A percentile compares a stretch with the other conserved stretches of the same genome.
Evolutionary conservation across 2,797 vertebrate species (phyloP).

Genomic region (Sciaenops ocellatus): DNA sequence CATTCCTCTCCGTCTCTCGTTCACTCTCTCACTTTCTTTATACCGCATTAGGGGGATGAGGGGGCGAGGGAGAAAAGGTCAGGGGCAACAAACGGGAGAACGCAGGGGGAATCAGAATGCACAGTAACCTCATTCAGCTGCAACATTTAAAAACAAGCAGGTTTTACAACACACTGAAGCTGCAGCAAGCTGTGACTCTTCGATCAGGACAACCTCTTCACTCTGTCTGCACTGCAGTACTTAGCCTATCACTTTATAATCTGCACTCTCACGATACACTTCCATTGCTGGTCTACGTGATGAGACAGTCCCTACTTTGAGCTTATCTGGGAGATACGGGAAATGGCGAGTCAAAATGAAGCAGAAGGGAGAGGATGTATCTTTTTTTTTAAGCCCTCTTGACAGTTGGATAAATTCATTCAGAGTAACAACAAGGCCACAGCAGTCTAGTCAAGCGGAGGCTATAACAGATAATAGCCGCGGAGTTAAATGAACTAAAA

Average conservation of each 20-base stretch:
- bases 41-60: conserved; percentile 30
- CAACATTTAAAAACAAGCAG: conserved; percentile 41
- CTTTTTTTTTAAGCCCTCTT: conserved; percentile 11
- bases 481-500: neutral
- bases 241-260: conserved; percentile 61
- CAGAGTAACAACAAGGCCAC: conserved; percentile 16
- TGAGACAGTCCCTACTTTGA: conserved; percentile 49
- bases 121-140: conserved; percentile 53
- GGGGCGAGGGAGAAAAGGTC: conserved; percentile 55
- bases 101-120: conserved; percentile 21
- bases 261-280: conserved; percentile 44
- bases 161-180: conserved; percentile 54
- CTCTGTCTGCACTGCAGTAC: conserved; percentile 75
- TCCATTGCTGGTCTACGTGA: conserved; percentile 47
- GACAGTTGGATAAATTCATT: conserved; percentile 1
- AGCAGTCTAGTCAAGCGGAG: neutral
- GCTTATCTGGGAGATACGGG: conserved; percentile 58
- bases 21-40: conserved; percentile 33
- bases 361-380: conserved; percentile 33
- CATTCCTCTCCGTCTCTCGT: conserved; percentile 57
- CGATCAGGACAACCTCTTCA: conserved; percentile 50
- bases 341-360: conserved; percentile 54
- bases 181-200: conserved; percentile 62
- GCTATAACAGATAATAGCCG: conserved; percentile 3
- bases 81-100: conserved; percentile 50